Conservation (phyloP, 2,113 vertebrate species). For the Platysternon megacephalum region DNA sequence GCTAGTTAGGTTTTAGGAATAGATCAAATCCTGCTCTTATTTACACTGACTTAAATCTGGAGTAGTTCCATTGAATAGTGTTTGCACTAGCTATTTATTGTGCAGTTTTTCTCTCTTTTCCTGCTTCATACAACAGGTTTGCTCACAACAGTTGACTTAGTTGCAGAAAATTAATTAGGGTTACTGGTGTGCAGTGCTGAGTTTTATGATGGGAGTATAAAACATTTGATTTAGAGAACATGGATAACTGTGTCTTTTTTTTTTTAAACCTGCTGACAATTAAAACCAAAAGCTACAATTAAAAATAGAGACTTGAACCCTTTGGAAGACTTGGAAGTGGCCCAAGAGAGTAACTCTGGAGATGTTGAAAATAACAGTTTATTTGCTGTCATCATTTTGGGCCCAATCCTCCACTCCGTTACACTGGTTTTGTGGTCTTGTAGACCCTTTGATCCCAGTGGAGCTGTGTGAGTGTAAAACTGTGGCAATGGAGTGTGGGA, state of each 20-base stretch:
- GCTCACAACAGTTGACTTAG: conserved; percentile 21
- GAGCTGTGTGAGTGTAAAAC: not conserved
- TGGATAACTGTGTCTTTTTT: not conserved
- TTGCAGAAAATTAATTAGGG: not conserved
- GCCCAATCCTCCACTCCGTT: not conserved
- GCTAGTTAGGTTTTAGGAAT: not conserved
- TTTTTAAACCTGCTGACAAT: not conserved
- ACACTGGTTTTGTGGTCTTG: not conserved
- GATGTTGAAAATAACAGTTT: too few relatives aligned
- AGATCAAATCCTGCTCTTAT: not conserved
- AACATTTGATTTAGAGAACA: not conserved
- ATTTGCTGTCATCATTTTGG: not conserved
- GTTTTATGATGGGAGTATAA: not conserved
- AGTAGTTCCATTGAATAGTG: not conserved
- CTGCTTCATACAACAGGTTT: not conserved
- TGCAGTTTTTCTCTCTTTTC: not conserved
- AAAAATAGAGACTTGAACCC: not conserved
- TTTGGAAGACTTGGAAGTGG: not conserved
- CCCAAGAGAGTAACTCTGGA: not conserved
- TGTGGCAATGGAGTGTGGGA: not conserved
- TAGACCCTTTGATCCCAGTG: not conserved
- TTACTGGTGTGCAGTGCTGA: not conserved
- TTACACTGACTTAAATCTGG: not conserved
- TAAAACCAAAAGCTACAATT: not conserved
- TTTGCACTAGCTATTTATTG: not conserved